These are phyloP conservation scores for Manis javanica DNA, from an alignment of 2,797 vertebrate species.

Conservation along the genomic window DNA sequence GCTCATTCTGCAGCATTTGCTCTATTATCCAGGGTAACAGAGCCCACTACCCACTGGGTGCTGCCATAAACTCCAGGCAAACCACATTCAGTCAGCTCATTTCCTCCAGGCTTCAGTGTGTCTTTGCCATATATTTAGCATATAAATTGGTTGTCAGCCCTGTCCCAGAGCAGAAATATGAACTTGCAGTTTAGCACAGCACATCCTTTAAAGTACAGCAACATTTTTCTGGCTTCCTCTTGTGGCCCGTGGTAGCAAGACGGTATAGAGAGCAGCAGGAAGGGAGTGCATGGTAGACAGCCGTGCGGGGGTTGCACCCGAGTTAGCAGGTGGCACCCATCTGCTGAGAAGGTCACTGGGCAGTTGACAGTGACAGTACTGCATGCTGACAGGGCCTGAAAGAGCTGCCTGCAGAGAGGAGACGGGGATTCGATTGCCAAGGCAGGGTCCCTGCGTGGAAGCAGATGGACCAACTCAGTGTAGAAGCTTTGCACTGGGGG, in stretches of 20 bases:
- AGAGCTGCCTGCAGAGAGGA: not conserved
- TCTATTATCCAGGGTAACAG: not conserved
- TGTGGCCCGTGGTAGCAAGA: not conserved
- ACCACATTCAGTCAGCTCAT: not conserved
- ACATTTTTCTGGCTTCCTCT: conserved; percentile 8
- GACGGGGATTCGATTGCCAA: not conserved
- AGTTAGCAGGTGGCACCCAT: not conserved
- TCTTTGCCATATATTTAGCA: not conserved
- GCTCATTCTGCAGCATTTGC: not conserved
- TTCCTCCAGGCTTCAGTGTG: not conserved
- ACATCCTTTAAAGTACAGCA: not conserved
- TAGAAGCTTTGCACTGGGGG: not conserved
- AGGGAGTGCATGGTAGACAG: not conserved
- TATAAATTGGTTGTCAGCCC: not conserved
- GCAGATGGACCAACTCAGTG: not conserved
- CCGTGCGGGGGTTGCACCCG: rapidly evolving
- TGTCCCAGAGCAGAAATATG: not conserved
- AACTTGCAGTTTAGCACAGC: not conserved
- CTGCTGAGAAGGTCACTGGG: not conserved
- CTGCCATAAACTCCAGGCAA: not conserved
- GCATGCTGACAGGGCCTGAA: not conserved
- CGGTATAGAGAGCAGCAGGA: not conserved
- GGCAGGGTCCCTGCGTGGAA: not conserved
- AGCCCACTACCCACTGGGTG: too few relatives aligned
- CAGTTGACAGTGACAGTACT: not conserved